Evolutionary conservation across 2,797 vertebrate species (phyloP).

Genomic region (Squalus acanthias): DNA sequence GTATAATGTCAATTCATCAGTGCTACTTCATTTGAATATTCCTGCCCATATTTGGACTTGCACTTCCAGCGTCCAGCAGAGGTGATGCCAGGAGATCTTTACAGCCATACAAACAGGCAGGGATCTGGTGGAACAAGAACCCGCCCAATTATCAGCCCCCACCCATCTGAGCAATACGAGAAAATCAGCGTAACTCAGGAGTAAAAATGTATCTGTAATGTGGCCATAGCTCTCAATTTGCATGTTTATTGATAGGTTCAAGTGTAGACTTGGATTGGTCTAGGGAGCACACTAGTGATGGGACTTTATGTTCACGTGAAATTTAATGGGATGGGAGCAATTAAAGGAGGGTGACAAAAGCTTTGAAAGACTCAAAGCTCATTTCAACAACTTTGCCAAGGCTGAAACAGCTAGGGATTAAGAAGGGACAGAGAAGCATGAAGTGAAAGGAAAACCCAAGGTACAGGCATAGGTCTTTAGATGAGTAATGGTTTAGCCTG

Average conservation of each 20-base stretch:
- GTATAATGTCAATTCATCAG: neutral
- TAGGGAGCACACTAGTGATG: neutral
- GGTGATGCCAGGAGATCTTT: neutral
- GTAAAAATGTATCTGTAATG: neutral
- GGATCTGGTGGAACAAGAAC: neutral
- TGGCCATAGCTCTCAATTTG: neutral
- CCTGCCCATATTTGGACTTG: neutral
- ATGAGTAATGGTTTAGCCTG: neutral
- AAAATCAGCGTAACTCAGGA: neutral
- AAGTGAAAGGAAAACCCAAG: neutral
- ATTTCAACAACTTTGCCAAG: no score
- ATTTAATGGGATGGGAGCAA: neutral
- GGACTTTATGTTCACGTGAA: neutral
- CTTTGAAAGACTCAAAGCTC: no score
- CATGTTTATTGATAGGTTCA: neutral
- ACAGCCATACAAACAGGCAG: neutral
- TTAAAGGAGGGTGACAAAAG: neutral
- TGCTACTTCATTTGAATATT: neutral
- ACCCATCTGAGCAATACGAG: neutral
- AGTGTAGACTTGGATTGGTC: neutral
- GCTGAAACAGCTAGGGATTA: no score
- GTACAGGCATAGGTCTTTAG: neutral
- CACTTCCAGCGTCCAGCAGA: neutral
- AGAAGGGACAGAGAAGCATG: neutral
- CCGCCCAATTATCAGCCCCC: neutral